These are phyloP conservation scores for Tetranychus piercei DNA, from an alignment of 2,888 invertebrate species.

Conservation along the genomic window DNA sequence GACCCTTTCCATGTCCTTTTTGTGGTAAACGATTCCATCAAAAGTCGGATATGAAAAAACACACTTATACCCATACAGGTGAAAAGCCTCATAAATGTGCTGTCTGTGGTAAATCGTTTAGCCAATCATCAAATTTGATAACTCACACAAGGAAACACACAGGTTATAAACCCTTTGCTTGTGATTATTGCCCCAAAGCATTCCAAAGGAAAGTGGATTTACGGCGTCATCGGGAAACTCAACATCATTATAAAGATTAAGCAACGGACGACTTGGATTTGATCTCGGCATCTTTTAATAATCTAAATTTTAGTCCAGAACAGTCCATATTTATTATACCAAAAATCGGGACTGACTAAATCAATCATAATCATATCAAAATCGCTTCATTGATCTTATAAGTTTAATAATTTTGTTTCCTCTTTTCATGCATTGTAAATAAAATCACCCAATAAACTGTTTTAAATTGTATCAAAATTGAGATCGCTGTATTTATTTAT, in stretches of 20 bases:
- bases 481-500: no score
- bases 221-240: conserved; percentile 38
- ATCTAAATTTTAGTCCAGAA: neutral
- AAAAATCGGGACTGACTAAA: no score
- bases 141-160: conserved; percentile 42
- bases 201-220: conserved; percentile 40
- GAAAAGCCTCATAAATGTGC: conserved; percentile 41
- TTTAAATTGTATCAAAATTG: no score
- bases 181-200: conserved; percentile 37
- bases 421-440: no score
- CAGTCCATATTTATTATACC: no score
- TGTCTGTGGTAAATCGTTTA: conserved; percentile 41
- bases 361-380: no score
- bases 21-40: conserved; percentile 89
- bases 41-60: conserved; percentile 99
- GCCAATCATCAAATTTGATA: conserved; percentile 40
- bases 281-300: neutral
- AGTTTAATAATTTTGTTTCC: no score
- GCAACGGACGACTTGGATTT: neutral
- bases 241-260: conserved; percentile 30
- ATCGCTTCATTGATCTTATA: no score
- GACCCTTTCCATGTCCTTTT: conserved; percentile 40
- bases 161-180: conserved; percentile 41
- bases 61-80: conserved; percentile 80
- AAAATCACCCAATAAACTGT: no score